A percentile compares a stretch with the other conserved stretches of the same genome.
These are phyloP conservation scores for Rhinopomastus cyanomelas DNA, from an alignment of 2,113 vertebrate species.

Conservation along the genomic window DNA sequence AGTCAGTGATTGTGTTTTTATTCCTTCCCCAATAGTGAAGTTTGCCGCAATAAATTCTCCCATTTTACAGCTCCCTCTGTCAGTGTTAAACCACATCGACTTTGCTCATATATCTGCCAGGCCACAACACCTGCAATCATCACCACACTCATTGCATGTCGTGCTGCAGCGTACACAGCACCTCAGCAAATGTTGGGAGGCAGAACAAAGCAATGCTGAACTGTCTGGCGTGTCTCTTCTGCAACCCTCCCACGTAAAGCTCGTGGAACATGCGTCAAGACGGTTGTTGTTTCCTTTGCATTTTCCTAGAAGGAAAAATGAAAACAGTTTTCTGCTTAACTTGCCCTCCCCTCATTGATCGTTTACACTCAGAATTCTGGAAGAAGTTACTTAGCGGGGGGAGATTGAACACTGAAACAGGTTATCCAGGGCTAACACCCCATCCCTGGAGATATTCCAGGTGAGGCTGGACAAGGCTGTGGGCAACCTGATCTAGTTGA, in stretches of 20 bases:
- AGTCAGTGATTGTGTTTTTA: neutral
- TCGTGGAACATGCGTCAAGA: neutral
- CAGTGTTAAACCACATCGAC: neutral
- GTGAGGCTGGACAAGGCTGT: too few relatives aligned
- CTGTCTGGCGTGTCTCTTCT: neutral
- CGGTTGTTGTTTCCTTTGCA: neutral
- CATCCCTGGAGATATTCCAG: too few relatives aligned
- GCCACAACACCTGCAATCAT: neutral
- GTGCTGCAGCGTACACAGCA: neutral
- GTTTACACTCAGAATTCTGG: neutral
- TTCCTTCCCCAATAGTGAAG: neutral
- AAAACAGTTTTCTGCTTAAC: neutral
- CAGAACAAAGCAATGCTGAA: neutral
- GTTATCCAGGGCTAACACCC: too few relatives aligned
- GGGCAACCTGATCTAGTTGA: too few relatives aligned
- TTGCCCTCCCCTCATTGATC: neutral
- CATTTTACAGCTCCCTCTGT: neutral
- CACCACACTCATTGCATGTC: neutral
- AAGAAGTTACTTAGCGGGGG: too few relatives aligned
- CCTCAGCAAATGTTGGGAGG: neutral
- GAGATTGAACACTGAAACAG: too few relatives aligned
- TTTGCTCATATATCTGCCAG: neutral
- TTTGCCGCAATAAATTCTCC: slow-evolving; percentile 1
- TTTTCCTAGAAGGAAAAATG: neutral
- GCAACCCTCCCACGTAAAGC: neutral